Conservation (phyloP, 2,113 vertebrate genomes). For the Silurus meridionalis region DNA sequence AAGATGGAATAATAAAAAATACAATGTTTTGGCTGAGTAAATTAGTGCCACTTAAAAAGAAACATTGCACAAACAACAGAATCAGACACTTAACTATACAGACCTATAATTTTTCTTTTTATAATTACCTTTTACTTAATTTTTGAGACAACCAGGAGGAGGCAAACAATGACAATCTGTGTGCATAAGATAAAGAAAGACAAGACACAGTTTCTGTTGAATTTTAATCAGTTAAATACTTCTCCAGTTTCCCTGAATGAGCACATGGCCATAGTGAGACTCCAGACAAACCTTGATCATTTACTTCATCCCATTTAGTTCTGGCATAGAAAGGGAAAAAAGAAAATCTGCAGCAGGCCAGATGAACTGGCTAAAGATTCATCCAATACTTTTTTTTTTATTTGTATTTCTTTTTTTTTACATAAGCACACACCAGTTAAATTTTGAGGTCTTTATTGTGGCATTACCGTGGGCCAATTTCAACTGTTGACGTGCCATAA, state of each 20-base stretch:
- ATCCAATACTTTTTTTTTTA: neutral
- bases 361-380: neutral
- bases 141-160: neutral
- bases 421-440: constrained; percentile 11
- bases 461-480: neutral
- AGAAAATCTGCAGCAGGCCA: neutral
- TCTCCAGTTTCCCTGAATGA: constrained; percentile 39
- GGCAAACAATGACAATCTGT: neutral
- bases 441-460: neutral
- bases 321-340: neutral
- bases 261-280: neutral
- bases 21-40: neutral
- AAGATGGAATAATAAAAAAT: neutral
- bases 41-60: neutral
- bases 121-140: neutral
- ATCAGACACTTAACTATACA: neutral
- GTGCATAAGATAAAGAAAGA: constrained; percentile 2
- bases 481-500: neutral
- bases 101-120: neutral
- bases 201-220: constrained; percentile 12
- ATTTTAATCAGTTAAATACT: constrained; percentile 38
- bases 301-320: neutral
- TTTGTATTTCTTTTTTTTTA: neutral
- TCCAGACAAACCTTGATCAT: neutral
- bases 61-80: neutral